Base-by-base conservation (phyloP, 2,888 invertebrate genomes). In the Axea sp. region DNA sequence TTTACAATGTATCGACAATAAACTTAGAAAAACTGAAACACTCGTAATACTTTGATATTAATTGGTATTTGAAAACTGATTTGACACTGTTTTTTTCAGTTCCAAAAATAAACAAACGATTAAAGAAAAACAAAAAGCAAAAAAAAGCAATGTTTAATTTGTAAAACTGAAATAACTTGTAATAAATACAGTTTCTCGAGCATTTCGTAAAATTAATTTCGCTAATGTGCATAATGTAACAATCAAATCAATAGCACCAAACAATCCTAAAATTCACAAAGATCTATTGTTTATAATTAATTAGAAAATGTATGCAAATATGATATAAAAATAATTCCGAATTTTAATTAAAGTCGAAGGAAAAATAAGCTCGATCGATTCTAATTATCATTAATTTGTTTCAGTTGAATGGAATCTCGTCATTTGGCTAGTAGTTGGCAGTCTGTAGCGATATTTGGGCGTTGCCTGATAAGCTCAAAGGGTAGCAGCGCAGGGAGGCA, bases 391-490 rank as follows among this genome's bases (percentile, higher is more conserved):
- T 49, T 62, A 30, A 62, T 62, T 62, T 62, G 45, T 22, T 62
- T 31, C 22, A 24, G 39, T 43, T 39, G 22, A 26, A n/a, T 9
- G 39, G 49, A 62, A 62, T 49, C 24, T 8, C 31, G 49, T 62
- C 49, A 62, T 30, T 37, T 62, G 60, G 45, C 26, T 45, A 26
- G 59, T 65, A 59, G 59, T 45, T 72, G 45, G 45, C 31, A 51
- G 65, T 39, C 28, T 51, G 51, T 73, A 73, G 62, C 59, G 67
- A 76, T 74, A 79, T 79, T 80, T 81, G 81, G 82, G 82, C 82
- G 81, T 82, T 81, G 82, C 76, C 81, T 78, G 80, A 80, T 79
- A 80, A 81, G 73, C 71, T 47, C 33, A 59, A 39, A 53, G 59
- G 67, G 62, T 53, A 24, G 51, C 31, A 65, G 35, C 39, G 28